Conservation (phyloP, 1,140 invertebrate species). For the Drosophila subpulchrella region DNA sequence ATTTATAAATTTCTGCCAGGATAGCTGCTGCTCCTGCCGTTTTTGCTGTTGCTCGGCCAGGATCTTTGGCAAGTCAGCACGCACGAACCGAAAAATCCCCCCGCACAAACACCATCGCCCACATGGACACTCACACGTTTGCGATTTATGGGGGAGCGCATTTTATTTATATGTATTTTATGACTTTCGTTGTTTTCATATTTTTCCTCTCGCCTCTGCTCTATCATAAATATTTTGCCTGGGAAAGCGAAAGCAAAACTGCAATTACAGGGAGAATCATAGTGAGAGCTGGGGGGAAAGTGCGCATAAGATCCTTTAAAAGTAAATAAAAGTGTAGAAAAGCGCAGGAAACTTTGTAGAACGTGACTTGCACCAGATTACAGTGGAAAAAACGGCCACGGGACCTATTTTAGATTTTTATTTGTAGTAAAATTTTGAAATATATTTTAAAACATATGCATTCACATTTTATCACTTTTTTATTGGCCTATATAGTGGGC, state of each 20-base stretch:
- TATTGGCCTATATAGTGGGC: no score
- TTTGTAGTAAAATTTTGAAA: no score
- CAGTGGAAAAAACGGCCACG: neutral
- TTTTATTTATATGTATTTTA: slow-evolving; percentile 60
- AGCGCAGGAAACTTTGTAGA: slow-evolving; percentile 61
- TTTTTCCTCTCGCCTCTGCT: slow-evolving; percentile 13
- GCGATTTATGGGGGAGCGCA: slow-evolving; percentile 44
- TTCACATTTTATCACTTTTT: no score
- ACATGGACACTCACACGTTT: slow-evolving; percentile 43
- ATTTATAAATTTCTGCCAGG: slow-evolving; percentile 42
- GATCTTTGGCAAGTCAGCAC: slow-evolving; percentile 42
- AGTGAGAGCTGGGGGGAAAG: neutral
- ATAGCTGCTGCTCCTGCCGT: neutral
- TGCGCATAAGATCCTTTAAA: slow-evolving; percentile 26
- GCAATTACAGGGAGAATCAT: slow-evolving; percentile 39
- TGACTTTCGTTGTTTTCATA: slow-evolving; percentile 43
- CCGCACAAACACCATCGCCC: slow-evolving; percentile 12
- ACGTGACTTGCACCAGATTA: slow-evolving; percentile 57
- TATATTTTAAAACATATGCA: no score
- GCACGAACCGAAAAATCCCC: slow-evolving; percentile 21
- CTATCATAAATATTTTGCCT: slow-evolving; percentile 41
- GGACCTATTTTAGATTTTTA: neutral
- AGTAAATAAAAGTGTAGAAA: slow-evolving; percentile 58
- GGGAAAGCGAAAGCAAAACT: slow-evolving; percentile 46
- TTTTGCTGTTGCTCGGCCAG: neutral